Base-by-base conservation (phyloP, 2,113 vertebrate species). In the Gopherus flavomarginatus region DNA sequence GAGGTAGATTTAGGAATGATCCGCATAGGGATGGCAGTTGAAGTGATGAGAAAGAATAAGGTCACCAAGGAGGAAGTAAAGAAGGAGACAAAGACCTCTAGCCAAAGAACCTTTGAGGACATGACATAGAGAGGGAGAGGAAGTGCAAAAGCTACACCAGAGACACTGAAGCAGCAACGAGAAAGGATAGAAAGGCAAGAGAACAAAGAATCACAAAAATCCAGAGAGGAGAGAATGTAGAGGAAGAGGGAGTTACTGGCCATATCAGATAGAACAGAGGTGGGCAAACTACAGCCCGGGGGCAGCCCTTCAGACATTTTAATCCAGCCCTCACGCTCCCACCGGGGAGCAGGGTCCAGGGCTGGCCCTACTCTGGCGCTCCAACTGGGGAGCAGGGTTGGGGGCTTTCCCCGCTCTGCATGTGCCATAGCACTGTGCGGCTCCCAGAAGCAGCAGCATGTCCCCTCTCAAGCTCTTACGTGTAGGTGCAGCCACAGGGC, bases 1-100 rank as follows among this genome's bases (percentile, higher is more conserved):
- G n/a, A 89, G 21, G 3, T 22, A 93, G n/a, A n/a, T 83, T 24
- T 13, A 93, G 11, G 42, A 96, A 83, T 14, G 17, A 81, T 29
- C 86, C 90, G 42, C 42, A 92, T 26, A 38, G 1, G 94, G 26
- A 84, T 6, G 90, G 62, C 72, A 90, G 21, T 19, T 50, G 65
- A 91, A 90, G 75, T 24, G 81, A 50, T 0, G 0, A 87, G 87
- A 85, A n/a, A 90, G 27, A 83, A 89, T 49, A 93, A 53, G 88
- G 56, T 26, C 72, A 88, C 1, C 17, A 44, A 92, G 52, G n/a
- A 72, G 22, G n/a, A 72, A 72, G 62, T 69, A 72, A 72, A 72
- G 65, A 9, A 95, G 49, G 21, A 69, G 10, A 24, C 13, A 1
- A 88, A 22, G 38, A 42, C 17, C 56, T 11, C 56, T 57, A 57